Conservation (phyloP, 2,888 invertebrate species). For the Podabrus alpinus region DNA sequence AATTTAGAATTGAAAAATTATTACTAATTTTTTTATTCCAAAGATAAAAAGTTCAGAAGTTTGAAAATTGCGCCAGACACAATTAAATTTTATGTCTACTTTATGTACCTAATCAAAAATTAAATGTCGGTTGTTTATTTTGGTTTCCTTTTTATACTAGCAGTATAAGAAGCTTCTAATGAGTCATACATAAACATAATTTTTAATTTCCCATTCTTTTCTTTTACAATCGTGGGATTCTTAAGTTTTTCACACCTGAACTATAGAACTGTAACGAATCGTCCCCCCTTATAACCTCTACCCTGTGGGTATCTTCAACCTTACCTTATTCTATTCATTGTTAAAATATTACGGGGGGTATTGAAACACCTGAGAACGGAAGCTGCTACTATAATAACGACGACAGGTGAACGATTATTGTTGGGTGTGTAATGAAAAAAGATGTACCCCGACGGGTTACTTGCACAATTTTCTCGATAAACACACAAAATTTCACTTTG, state of each 20-base stretch:
- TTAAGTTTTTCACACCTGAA: conserved; percentile 35
- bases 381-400: conserved; percentile 33
- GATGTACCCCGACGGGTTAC: background rate
- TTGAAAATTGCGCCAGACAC: background rate
- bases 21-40: background rate
- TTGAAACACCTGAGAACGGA: conserved; percentile 33
- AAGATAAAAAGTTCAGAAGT: background rate
- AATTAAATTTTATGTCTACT: background rate
- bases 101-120: background rate
- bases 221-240: conserved; percentile 32
- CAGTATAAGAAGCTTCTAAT: conserved; percentile 26
- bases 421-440: conserved; percentile 23
- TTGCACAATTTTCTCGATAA: background rate
- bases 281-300: conserved; percentile 33
- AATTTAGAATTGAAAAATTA: background rate
- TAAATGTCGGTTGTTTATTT: conserved; percentile 7
- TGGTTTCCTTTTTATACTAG: conserved; percentile 14
- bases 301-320: conserved; percentile 22
- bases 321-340: conserved; percentile 14
- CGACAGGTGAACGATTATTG: conserved; percentile 37
- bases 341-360: conserved; percentile 3
- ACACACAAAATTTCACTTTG: background rate
- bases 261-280: conserved; percentile 35
- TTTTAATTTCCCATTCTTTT: conserved; percentile 30
- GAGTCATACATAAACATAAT: conserved; percentile 35